A percentile compares a stretch with the other conserved stretches of the same genome.
phyloP scores from a whole-genome alignment of 2,113 vertebrate species.

The Crocuta crocuta region DNA sequence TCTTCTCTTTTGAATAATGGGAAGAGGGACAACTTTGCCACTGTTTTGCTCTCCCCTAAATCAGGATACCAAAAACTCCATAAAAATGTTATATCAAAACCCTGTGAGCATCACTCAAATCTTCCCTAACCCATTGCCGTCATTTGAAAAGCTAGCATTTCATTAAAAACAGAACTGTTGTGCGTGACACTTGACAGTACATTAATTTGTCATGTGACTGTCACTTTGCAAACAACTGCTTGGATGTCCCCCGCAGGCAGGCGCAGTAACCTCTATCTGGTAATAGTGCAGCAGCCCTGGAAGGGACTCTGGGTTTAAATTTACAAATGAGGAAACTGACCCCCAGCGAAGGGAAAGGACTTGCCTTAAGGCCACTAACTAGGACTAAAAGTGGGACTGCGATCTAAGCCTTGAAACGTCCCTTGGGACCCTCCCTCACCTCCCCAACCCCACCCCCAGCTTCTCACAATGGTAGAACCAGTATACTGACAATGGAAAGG shows the following conservation, averaged over 20 bases:
- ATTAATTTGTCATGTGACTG: not conserved
- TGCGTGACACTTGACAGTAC: not conserved
- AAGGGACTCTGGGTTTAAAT: not conserved
- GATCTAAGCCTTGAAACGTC: not conserved
- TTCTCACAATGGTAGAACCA: not conserved
- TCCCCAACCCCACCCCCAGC: not conserved
- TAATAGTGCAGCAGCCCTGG: not conserved
- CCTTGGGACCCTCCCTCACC: not conserved
- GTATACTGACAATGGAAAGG: not conserved
- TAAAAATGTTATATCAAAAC: not conserved
- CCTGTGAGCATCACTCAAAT: not conserved
- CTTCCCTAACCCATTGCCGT: not conserved
- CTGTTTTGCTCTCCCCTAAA: not conserved
- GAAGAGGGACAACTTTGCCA: not conserved
- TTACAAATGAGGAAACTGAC: not conserved
- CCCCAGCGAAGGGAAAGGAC: not conserved
- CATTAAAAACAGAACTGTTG: not conserved
- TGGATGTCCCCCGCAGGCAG: not conserved
- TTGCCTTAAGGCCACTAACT: not conserved
- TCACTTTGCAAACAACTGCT: not conserved
- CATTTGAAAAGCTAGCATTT: constrained; percentile 8
- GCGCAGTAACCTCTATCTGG: too few species aligned
- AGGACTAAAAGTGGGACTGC: not conserved
- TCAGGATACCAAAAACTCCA: not conserved
- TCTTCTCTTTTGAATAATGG: not conserved